Percentiles rank a stretch among this genome's conserved stretches.
Conservation (phyloP, 1,140 invertebrate genomes). For the Trichonephila inaurata region DNA sequence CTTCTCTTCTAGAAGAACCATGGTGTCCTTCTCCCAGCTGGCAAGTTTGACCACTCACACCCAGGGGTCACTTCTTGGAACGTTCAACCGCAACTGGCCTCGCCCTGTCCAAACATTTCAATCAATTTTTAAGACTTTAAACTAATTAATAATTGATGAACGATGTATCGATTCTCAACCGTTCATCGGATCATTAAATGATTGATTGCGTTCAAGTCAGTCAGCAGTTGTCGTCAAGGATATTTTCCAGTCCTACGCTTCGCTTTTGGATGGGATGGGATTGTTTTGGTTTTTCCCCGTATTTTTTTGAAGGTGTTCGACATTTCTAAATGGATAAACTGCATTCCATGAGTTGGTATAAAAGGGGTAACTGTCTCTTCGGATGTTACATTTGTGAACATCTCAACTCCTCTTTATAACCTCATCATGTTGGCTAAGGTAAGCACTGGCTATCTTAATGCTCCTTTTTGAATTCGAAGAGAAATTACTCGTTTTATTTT, state of each 20-base stretch:
- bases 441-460: not conserved
- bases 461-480: no score
- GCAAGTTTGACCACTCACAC: not conserved
- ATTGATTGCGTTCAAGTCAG: not conserved
- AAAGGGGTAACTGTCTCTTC: not conserved
- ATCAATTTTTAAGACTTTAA: not conserved
- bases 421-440: not conserved
- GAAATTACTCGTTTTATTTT: no score
- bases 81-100: slow-evolving; percentile 13
- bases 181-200: not conserved
- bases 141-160: slow-evolving; percentile 36
- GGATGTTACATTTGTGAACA: not conserved
- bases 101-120: not conserved
- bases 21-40: not conserved
- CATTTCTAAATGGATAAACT: not conserved
- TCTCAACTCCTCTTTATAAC: not conserved
- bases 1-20: not conserved
- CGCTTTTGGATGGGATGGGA: not conserved
- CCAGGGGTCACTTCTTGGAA: not conserved
- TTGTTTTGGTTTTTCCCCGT: slow-evolving; percentile 1
- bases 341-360: slow-evolving; percentile 12
- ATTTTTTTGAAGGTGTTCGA: slow-evolving; percentile 28
- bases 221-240: slow-evolving; percentile 11
- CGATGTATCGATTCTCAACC: not conserved
- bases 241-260: slow-evolving; percentile 17